Evolutionary conservation across 1,140 invertebrate genomes (phyloP).

Genomic region (Prorops nasuta): DNA sequence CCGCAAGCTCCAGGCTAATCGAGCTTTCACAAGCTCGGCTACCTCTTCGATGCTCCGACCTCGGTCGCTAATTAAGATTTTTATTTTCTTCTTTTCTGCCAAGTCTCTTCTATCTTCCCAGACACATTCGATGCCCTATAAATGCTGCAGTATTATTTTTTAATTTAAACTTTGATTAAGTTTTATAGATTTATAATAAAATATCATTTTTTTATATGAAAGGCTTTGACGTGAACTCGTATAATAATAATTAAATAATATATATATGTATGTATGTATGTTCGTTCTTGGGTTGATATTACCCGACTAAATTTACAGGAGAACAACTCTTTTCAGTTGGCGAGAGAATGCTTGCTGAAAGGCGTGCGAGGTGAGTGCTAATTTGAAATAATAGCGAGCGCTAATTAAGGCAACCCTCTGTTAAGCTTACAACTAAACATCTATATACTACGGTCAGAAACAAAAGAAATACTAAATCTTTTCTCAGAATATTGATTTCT

Average conservation of each 20-base stretch:
- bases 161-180: too few relatives aligned
- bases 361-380: constrained; percentile 33
- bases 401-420: constrained; percentile 43
- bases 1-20: constrained; percentile 24
- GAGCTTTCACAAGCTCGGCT: constrained; percentile 26
- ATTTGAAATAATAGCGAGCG: constrained; percentile 48
- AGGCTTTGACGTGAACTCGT: background rate
- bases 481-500: too few relatives aligned
- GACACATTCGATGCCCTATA: too few relatives aligned
- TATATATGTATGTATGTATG: background rate
- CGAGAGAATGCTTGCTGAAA: constrained; percentile 21
- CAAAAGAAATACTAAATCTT: too few relatives aligned
- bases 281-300: too few relatives aligned
- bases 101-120: constrained; percentile 28
- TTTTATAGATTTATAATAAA: too few relatives aligned
- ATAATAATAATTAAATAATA: background rate
- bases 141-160: too few relatives aligned
- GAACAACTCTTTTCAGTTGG: too few relatives aligned
- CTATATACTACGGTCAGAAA: too few relatives aligned
- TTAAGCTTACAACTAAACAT: constrained; percentile 11
- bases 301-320: too few relatives aligned
- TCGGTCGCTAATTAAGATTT: constrained; percentile 36
- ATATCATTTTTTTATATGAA: too few relatives aligned
- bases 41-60: constrained; percentile 29
- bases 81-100: constrained; percentile 28